Conservation (phyloP, 2,113 vertebrate genomes). For the Nothobranchius furzeri region DNA sequence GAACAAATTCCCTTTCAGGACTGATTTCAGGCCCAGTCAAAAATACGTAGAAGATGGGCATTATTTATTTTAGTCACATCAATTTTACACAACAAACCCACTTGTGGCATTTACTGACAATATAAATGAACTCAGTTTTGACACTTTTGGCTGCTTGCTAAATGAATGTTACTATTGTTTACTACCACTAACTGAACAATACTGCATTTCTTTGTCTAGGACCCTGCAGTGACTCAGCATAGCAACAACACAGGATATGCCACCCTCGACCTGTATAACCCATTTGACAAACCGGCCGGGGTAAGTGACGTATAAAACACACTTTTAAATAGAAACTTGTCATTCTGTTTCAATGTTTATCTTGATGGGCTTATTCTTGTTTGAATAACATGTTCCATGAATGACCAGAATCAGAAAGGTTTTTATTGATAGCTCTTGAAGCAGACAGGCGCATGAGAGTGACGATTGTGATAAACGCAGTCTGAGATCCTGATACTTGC, state of each 20-base stretch:
- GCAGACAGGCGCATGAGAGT: too few relatives aligned
- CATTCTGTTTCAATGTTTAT: neutral
- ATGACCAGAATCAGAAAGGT: too few relatives aligned
- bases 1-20: too few relatives aligned
- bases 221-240: conserved; percentile 87
- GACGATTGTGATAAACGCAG: too few relatives aligned
- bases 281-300: conserved; percentile 84
- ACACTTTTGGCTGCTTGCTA: neutral
- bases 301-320: conserved; percentile 65
- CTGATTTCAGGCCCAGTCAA: too few relatives aligned
- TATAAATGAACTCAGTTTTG: neutral
- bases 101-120: conserved; percentile 26
- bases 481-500: too few relatives aligned
- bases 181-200: neutral
- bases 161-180: neutral
- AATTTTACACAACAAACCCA: conserved; percentile 1
- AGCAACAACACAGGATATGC: conserved; percentile 83
- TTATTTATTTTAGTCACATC: conserved; percentile 3
- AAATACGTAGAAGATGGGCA: too few relatives aligned
- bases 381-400: too few relatives aligned
- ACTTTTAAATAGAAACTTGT: neutral
- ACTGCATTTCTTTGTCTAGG: conserved; percentile 68
- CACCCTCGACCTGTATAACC: conserved; percentile 92
- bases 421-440: too few relatives aligned
- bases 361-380: neutral